phyloP scores from a whole-genome alignment of 2,888 invertebrate genomes.

The Cancer borealis region DNA sequence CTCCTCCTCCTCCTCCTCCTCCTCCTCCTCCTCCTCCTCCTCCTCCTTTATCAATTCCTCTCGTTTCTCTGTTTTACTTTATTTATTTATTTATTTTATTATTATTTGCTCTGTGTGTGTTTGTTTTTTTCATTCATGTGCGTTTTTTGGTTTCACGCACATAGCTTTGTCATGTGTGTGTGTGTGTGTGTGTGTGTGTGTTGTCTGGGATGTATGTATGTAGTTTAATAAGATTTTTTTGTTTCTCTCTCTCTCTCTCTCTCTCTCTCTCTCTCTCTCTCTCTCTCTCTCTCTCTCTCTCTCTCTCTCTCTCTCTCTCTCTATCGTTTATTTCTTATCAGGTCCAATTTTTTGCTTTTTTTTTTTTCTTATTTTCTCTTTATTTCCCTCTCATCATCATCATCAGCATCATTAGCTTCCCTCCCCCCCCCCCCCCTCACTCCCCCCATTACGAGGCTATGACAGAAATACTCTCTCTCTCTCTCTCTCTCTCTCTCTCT shows the following conservation, averaged over 20 bases:
- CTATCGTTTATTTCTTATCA: neutral
- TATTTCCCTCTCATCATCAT: too few species aligned
- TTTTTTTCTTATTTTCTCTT: too few species aligned
- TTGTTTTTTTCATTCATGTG: neutral
- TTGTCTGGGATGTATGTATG: neutral
- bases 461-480: neutral
- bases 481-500: slow-evolving; percentile 27
- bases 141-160: neutral
- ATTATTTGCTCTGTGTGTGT: too few species aligned
- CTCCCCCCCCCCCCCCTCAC: neutral
- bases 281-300: slow-evolving; percentile 13
- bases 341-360: too few species aligned
- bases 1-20: neutral
- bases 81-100: neutral
- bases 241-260: too few species aligned
- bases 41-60: neutral
- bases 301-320: slow-evolving; percentile 31
- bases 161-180: neutral
- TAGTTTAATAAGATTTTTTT: neutral
- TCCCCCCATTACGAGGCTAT: neutral
- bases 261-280: neutral
- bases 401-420: neutral
- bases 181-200: slow-evolving; percentile 20
- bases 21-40: neutral
- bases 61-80: too few species aligned